These are phyloP conservation scores for Panopea generosa DNA, from an alignment of 2,888 invertebrate genomes.

Conservation along the genomic window DNA sequence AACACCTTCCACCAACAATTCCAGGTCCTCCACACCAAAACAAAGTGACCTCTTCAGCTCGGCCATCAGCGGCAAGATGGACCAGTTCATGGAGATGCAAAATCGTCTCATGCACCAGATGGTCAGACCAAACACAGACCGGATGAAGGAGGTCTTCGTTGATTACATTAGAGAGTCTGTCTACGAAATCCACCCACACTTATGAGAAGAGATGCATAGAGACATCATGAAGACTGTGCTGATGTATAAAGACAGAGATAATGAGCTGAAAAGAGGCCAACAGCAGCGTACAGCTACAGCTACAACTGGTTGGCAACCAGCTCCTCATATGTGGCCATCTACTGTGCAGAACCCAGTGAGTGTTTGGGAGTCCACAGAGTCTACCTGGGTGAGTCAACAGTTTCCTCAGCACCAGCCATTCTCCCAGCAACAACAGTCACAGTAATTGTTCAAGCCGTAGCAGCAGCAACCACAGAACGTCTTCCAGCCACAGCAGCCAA, in stretches of 20 bases:
- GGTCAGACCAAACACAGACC: slow-evolving; percentile 44
- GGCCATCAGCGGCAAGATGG: slow-evolving; percentile 20
- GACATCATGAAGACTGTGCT: slow-evolving; percentile 47
- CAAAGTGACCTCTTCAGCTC: slow-evolving; percentile 15
- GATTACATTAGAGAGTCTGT: slow-evolving; percentile 45
- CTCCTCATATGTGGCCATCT: slow-evolving; percentile 41
- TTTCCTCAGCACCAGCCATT: slow-evolving; percentile 16
- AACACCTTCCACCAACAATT: slow-evolving; percentile 19
- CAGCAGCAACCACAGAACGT: no score
- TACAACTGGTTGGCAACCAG: slow-evolving; percentile 34
- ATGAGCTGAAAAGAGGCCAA: slow-evolving; percentile 20
- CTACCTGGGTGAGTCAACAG: slow-evolving; percentile 36
- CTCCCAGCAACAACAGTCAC: slow-evolving; percentile 19
- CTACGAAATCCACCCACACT: slow-evolving; percentile 39
- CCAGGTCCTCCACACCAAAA: slow-evolving; percentile 20
- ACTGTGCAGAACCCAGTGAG: slow-evolving; percentile 41
- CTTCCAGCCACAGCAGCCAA: no score
- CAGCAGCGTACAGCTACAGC: slow-evolving; percentile 7
- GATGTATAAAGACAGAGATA: slow-evolving; percentile 42
- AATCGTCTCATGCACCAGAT: slow-evolving; percentile 38
- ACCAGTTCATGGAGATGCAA: slow-evolving; percentile 38
- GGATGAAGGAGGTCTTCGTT: slow-evolving; percentile 45
- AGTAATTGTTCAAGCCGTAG: slow-evolving; percentile 11
- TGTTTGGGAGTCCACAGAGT: slow-evolving; percentile 36
- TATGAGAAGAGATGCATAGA: slow-evolving; percentile 36